Evolutionary conservation across 2,797 vertebrate genomes (phyloP).

Genomic region (Sebastes steindachneri): DNA sequence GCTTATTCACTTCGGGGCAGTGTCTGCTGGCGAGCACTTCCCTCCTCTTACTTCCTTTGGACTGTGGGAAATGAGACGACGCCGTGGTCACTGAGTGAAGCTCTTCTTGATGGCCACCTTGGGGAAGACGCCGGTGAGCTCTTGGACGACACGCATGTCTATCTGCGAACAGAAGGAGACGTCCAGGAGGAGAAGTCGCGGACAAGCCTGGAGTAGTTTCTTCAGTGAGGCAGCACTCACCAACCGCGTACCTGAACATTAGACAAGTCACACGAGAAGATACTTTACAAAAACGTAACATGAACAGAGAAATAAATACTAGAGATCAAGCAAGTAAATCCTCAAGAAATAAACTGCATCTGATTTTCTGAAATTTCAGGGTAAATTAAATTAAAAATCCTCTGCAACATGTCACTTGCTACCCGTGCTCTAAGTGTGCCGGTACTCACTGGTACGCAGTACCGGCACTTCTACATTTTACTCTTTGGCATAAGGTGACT

Average conservation of each 20-base stretch:
- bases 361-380: no score
- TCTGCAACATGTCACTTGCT: no score
- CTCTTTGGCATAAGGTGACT: no score
- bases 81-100: slow-evolving; percentile 91
- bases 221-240: slow-evolving; percentile 91
- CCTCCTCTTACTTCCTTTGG: slow-evolving; percentile 29
- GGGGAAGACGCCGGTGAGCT: slow-evolving; percentile 91
- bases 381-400: no score
- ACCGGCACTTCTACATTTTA: no score
- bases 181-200: slow-evolving; percentile 91
- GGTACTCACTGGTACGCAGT: no score
- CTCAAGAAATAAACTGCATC: background rate
- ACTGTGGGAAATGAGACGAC: slow-evolving; percentile 12
- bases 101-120: slow-evolving; percentile 97
- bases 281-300: background rate
- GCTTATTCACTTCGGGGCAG: slow-evolving; percentile 32
- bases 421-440: no score
- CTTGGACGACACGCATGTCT: slow-evolving; percentile 91
- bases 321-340: background rate
- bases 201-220: slow-evolving; percentile 94
- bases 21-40: slow-evolving; percentile 51
- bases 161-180: slow-evolving; percentile 99
- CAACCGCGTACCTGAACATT: slow-evolving; percentile 90
- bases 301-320: background rate
- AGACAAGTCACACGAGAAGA: background rate